Base-by-base conservation (phyloP, 2,888 invertebrate genomes). In the Mythimna ferrago region DNA sequence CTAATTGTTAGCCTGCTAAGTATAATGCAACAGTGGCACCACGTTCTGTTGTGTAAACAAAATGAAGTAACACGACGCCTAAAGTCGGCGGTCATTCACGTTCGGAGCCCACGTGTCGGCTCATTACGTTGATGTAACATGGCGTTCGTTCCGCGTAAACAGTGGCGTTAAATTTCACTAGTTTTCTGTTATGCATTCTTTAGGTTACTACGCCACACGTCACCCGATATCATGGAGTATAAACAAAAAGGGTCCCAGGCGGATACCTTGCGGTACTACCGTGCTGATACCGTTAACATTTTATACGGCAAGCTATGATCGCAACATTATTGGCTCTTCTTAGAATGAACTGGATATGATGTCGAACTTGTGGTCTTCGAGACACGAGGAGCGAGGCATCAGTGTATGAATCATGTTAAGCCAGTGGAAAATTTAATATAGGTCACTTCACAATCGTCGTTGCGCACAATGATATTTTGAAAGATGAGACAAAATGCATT, bases 201-300 rank as follows among this genome's bases (percentile, higher is more conserved):
- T 66, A 66, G 63, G 70, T 80, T 80, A 85, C 78, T 86, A 75
- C 83, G 81, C 78, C 66, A 71, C 71, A 82, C 48, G 76, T 76
- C 81, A 85, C 76, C 73, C 61, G 81, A 85, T 87, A 81, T 68
- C 76, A 61, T 68, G 54, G 64, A 78, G 63, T 74, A 38, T 85
- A 87, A 88, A 88, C 87, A 92, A 89, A 90, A 91, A 85, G 84
- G 90, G 90, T 87, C 92, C 92, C 89, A 90, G 78, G 86, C 71
- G 89, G 83, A 89, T 92, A 82, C 92, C 93, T 93, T 93, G 93
- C 89, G 90, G 92, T 90, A 91, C 89, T 86, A 89, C 87, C 78
- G 73, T 76, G 80, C 70, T 63, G 70, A 80, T 77, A 84, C 85
- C 86, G 87, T 88, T 88, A 85, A 66, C 68, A 76, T 80, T 86